These are phyloP conservation scores for Drosophila guanche DNA, from an alignment of 1,140 invertebrate genomes.

Conservation along the genomic window DNA sequence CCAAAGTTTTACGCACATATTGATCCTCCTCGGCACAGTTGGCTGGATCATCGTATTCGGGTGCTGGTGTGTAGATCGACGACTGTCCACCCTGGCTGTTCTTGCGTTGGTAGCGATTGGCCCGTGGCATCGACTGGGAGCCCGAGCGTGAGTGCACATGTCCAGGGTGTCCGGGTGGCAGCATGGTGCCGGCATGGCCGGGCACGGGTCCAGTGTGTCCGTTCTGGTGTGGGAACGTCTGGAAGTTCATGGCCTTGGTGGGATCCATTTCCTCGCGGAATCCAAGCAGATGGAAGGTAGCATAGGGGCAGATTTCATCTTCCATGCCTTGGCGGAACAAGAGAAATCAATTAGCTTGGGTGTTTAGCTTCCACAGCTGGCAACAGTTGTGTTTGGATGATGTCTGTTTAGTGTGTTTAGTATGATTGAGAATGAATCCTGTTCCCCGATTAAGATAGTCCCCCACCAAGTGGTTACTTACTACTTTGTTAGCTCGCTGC, in stretches of 20 bases:
- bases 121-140: constrained; percentile 93
- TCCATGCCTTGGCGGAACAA: constrained; percentile 89
- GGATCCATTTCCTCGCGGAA: constrained; percentile 98
- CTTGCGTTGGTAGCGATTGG: constrained; percentile 89
- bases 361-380: neutral
- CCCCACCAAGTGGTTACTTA: constrained; percentile 46
- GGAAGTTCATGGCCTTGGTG: constrained; percentile 92
- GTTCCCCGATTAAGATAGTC: neutral
- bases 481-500: constrained; percentile 38
- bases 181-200: constrained; percentile 90
- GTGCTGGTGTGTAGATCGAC: constrained; percentile 89
- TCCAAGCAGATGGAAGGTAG: constrained; percentile 95
- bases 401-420: constrained; percentile 74
- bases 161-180: constrained; percentile 87
- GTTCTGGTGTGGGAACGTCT: constrained; percentile 94
- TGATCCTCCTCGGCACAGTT: constrained; percentile 94
- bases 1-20: constrained; percentile 85
- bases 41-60: constrained; percentile 95
- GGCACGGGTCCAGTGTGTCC: constrained; percentile 85
- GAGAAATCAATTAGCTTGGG: constrained; percentile 29
- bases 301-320: constrained; percentile 97
- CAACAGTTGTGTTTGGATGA: constrained; percentile 13
- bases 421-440: constrained; percentile 44
- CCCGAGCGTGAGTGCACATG: constrained; percentile 92
- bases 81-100: constrained; percentile 87